phyloP scores from a whole-genome alignment of 1,140 invertebrate genomes.

The Tetramorium simillimum region DNA sequence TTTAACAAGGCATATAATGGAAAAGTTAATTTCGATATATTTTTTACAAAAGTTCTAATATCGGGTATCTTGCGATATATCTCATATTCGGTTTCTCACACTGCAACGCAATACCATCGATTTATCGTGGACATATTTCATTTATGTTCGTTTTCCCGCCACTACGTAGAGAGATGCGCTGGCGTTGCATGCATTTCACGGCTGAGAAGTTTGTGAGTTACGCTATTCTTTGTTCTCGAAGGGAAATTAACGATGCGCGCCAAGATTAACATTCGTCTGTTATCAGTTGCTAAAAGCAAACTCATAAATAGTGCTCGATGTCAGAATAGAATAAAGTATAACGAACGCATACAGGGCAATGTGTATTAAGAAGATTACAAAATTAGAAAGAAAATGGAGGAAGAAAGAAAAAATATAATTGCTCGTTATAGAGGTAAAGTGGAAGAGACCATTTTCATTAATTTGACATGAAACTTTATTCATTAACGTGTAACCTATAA shows the following conservation, averaged over 20 bases:
- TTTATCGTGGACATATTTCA: conserved; percentile 48
- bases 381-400: not conserved
- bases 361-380: not conserved
- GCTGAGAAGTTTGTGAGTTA: conserved; percentile 44
- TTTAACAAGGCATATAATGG: not conserved
- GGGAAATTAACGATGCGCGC: conserved; percentile 19
- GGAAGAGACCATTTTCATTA: not conserved
- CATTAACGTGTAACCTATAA: not conserved
- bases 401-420: not conserved
- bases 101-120: conserved; percentile 16
- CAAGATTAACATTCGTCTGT: conserved; percentile 26
- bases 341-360: not conserved
- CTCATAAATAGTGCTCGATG: conserved; percentile 36
- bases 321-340: conserved; percentile 18
- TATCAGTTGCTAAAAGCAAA: conserved; percentile 34
- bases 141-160: conserved; percentile 31
- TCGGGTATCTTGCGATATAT: not conserved
- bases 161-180: not conserved
- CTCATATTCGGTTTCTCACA: not conserved
- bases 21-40: conserved; percentile 35
- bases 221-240: conserved; percentile 23
- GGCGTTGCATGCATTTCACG: conserved; percentile 34
- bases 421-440: not conserved
- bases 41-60: not conserved
- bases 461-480: not conserved